A percentile compares a stretch with the other conserved stretches of the same genome.
Evolutionary conservation across 2,113 vertebrate genomes (phyloP).

Genomic region (Leptobrachium ailaonicum): DNA sequence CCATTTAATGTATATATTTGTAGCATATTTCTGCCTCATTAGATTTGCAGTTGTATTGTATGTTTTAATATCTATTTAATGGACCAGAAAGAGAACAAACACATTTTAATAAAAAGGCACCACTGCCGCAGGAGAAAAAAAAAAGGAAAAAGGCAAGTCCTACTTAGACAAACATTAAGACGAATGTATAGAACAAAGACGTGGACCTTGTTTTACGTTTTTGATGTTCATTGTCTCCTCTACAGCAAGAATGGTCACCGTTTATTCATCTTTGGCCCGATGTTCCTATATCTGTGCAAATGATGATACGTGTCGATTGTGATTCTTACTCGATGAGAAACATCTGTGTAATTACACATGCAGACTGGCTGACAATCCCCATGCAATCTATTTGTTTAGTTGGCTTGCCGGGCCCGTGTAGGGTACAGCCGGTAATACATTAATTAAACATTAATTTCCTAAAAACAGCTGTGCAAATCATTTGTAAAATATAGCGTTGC

Average conservation of each 20-base stretch:
- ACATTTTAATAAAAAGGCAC: too few relatives aligned
- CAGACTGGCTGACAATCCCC: background rate
- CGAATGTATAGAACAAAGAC: too few relatives aligned
- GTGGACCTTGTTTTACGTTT: too few relatives aligned
- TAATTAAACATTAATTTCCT: slow-evolving; percentile 39
- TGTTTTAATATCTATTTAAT: too few relatives aligned
- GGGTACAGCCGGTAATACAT: slow-evolving; percentile 27
- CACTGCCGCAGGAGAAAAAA: too few relatives aligned
- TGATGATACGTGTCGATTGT: background rate
- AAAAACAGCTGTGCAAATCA: slow-evolving; percentile 22
- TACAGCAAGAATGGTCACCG: background rate
- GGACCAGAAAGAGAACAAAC: too few relatives aligned
- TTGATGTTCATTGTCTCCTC: too few relatives aligned
- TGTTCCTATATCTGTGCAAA: background rate
- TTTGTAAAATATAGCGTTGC: background rate
- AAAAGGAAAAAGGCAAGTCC: too few relatives aligned
- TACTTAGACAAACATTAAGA: too few relatives aligned
- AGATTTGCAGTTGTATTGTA: too few relatives aligned
- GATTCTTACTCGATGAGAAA: background rate
- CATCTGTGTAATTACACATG: slow-evolving; percentile 28
- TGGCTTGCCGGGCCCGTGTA: background rate
- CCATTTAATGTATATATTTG: too few relatives aligned
- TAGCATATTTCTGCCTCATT: too few relatives aligned
- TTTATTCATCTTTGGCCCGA: background rate
- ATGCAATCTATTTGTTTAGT: slow-evolving; percentile 19